Conservation (phyloP, 2,888 invertebrate species). For the Matsumyia berberina region DNA sequence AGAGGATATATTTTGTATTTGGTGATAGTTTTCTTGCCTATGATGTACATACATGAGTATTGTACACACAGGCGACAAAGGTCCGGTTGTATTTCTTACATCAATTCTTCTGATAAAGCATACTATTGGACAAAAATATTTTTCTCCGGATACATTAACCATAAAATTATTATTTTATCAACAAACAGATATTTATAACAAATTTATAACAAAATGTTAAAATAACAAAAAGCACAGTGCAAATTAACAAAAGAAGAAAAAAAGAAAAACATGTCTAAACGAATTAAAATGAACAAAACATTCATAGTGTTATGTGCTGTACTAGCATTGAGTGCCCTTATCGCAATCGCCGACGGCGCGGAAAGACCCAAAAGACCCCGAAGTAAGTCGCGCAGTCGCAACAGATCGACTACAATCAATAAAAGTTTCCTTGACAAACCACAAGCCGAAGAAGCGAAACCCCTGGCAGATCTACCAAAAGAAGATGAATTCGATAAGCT, state of each 20-base stretch:
- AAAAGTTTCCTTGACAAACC: conserved; percentile 75
- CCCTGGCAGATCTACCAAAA: conserved; percentile 75
- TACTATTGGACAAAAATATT: conserved; percentile 2
- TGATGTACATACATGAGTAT: too few relatives aligned
- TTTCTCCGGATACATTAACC: background rate
- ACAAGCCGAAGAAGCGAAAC: conserved; percentile 79
- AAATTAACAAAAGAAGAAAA: background rate
- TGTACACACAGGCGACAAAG: too few relatives aligned
- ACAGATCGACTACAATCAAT: conserved; percentile 20
- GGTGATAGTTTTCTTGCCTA: too few relatives aligned
- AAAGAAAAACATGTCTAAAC: conserved; percentile 27
- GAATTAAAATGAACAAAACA: conserved; percentile 59
- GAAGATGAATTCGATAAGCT: conserved; percentile 78
- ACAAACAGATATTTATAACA: conserved; percentile 7
- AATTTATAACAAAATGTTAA: conserved; percentile 34
- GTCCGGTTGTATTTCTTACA: too few relatives aligned
- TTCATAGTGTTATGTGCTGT: conserved; percentile 63
- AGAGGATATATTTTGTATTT: too few relatives aligned
- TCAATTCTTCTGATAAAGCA: too few relatives aligned
- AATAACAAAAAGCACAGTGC: conserved; percentile 32
- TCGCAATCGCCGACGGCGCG: conserved; percentile 37
- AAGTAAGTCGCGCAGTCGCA: conserved; percentile 23
- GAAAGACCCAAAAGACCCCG: conserved; percentile 9
- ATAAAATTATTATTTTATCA: background rate
- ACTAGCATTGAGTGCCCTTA: conserved; percentile 40